These are phyloP conservation scores for Leptinotarsa texana DNA, from an alignment of 1,140 invertebrate species.

Conservation along the genomic window DNA sequence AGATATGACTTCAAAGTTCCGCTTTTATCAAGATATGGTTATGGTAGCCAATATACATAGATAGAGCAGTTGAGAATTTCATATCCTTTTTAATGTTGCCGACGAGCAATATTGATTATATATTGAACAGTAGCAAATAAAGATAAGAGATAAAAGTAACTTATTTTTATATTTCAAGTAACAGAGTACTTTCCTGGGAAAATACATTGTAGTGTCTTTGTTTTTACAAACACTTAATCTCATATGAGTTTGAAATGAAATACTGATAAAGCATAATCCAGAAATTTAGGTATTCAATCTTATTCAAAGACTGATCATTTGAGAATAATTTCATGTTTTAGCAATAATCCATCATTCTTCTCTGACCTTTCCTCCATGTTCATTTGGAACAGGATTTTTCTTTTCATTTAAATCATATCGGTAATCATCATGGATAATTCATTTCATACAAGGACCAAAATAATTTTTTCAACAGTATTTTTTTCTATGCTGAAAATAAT, in stretches of 20 bases:
- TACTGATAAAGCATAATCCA: too few relatives aligned
- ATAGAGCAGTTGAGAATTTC: slow-evolving; percentile 36
- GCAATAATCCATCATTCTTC: too few relatives aligned
- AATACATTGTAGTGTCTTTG: background rate
- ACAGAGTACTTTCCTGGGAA: background rate
- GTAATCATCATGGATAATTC: too few relatives aligned
- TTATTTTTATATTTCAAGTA: slow-evolving; percentile 2
- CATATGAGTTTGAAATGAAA: background rate
- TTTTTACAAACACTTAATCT: background rate
- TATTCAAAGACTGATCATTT: too few relatives aligned
- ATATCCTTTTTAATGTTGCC: slow-evolving; percentile 32
- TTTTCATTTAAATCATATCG: too few relatives aligned
- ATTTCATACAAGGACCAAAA: too few relatives aligned
- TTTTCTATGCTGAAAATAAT: too few relatives aligned
- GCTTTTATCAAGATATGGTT: slow-evolving; percentile 14
- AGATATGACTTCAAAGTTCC: slow-evolving; percentile 10
- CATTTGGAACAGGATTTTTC: too few relatives aligned
- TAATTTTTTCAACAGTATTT: too few relatives aligned
- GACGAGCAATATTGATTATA: slow-evolving; percentile 28
- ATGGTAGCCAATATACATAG: slow-evolving; percentile 41
- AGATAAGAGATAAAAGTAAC: background rate
- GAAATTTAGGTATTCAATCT: too few relatives aligned
- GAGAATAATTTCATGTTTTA: too few relatives aligned
- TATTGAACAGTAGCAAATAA: slow-evolving; percentile 36
- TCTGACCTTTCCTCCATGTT: too few relatives aligned